Percentiles rank a stretch among this genome's conserved stretches.
Evolutionary conservation across 2,797 vertebrate genomes (phyloP).

Genomic region (Spheniscus humboldti): DNA sequence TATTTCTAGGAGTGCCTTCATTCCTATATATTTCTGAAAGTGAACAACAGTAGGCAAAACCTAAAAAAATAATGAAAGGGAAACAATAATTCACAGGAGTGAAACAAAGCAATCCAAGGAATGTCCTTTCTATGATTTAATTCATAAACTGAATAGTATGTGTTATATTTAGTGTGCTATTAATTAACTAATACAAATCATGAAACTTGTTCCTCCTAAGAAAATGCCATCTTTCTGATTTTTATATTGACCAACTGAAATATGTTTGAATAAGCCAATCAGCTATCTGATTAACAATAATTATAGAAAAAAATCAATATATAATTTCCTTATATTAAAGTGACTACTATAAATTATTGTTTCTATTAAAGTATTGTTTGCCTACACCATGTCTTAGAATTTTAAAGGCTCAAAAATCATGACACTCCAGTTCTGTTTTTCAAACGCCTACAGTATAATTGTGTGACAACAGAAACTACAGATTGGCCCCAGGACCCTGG

Average conservation of each 20-base stretch:
- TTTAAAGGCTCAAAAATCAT: neutral
- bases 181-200: neutral
- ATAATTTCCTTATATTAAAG: neutral
- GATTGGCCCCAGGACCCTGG: neutral
- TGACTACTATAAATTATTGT: neutral
- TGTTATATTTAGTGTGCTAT: neutral
- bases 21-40: neutral
- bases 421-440: neutral
- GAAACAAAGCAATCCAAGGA: neutral
- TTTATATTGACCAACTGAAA: neutral
- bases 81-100: neutral
- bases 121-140: neutral
- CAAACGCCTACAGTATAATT: neutral
- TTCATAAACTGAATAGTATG: neutral
- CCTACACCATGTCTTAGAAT: neutral
- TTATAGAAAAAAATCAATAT: neutral
- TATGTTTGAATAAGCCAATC: neutral
- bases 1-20: neutral
- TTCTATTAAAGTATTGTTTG: neutral
- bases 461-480: neutral
- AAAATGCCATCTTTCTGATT: neutral
- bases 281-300: neutral
- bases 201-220: neutral
- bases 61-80: neutral
- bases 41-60: neutral